Conservation (phyloP, 2,888 invertebrate genomes). For the Andrena flavipes region DNA sequence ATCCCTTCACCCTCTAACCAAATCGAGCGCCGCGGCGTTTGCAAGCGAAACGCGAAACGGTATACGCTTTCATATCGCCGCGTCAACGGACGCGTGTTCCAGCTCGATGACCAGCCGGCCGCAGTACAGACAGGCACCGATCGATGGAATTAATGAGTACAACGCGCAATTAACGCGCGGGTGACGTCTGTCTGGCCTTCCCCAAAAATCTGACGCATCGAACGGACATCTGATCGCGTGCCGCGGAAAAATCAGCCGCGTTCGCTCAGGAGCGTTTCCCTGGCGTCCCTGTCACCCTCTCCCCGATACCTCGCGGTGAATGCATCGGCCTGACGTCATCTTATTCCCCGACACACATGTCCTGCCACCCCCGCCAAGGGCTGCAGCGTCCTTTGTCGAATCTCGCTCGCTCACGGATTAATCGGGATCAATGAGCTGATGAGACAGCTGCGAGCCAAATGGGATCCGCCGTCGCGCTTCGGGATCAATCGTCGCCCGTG, state of each 20-base stretch:
- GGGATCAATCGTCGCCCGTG: conserved; percentile 46
- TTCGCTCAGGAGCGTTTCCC: conserved; percentile 6
- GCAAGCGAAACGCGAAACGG: conserved; percentile 15
- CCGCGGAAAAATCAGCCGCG: conserved; percentile 27
- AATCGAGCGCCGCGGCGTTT: conserved; percentile 4
- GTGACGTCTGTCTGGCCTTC: conserved; percentile 20
- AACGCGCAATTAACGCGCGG: conserved; percentile 39
- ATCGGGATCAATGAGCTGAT: conserved; percentile 73
- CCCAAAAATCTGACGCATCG: conserved; percentile 51
- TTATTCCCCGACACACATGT: conserved; percentile 61
- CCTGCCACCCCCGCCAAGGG: conserved; percentile 64
- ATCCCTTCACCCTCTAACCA: not conserved
- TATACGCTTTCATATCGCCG: conserved; percentile 19
- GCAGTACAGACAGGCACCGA: conserved; percentile 10
- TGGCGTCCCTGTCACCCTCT: not conserved
- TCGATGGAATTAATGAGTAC: conserved; percentile 51
- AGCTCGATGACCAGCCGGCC: conserved; percentile 9
- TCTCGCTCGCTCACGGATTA: conserved; percentile 63
- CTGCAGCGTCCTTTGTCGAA: conserved; percentile 68
- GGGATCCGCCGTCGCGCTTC: conserved; percentile 50
- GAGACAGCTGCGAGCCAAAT: conserved; percentile 74
- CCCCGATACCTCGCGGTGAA: conserved; percentile 63
- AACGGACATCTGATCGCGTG: not conserved
- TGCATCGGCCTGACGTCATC: conserved; percentile 65
- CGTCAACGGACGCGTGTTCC: conserved; percentile 12